Evolutionary conservation across 2,797 vertebrate genomes (phyloP), one percentile per base, ranked within the genome.

Genomic region (Spatula clypeata): DNA sequence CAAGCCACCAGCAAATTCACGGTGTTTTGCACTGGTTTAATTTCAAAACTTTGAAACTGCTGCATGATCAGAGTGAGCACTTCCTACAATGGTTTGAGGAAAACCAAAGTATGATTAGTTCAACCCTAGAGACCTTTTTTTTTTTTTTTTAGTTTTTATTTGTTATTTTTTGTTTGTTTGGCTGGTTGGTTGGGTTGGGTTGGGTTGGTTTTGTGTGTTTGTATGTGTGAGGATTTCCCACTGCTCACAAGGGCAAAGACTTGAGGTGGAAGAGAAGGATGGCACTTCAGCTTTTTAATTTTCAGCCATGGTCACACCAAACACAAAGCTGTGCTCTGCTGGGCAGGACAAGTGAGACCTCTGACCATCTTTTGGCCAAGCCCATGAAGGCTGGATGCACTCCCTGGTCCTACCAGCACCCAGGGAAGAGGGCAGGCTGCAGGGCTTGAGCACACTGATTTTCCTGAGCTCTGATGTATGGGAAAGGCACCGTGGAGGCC

Each of bases 301-400:
- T 49, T 51, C 60, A 67, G 7, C 13, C 23, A 24, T 11, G 8
- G 16, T 31, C 62, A 9, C 34, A 54, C 8, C 20, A 76, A 69
- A n/a, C 36, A 57, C 19, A 45, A 71, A 72, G 31, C 24, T 4
- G 1, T 2, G 15, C 4, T 51, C 44, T 38, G 9, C 4, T 1
- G 11, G 9, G 8, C 23, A 79, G n/a, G 20, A 11, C 31, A 72
- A 9, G 17, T 45, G 57, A 42, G 62, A 18, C 1, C 0, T 7
- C 76, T 23, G 6, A 20, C 24, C 16, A 13, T 19, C 55, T 49
- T 72, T 29, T 31, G 44, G 27, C 44, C 26, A 27, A 60, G 44
- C 1, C 0, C 16, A 16, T 0, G 0, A 51, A 44, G 13, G 6
- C 27, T 53, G 42, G 6, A 45, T 2, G 1, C 0, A 1, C 4